phyloP scores from a whole-genome alignment of 1,140 invertebrate genomes.

The Probaryconus sp. region DNA sequence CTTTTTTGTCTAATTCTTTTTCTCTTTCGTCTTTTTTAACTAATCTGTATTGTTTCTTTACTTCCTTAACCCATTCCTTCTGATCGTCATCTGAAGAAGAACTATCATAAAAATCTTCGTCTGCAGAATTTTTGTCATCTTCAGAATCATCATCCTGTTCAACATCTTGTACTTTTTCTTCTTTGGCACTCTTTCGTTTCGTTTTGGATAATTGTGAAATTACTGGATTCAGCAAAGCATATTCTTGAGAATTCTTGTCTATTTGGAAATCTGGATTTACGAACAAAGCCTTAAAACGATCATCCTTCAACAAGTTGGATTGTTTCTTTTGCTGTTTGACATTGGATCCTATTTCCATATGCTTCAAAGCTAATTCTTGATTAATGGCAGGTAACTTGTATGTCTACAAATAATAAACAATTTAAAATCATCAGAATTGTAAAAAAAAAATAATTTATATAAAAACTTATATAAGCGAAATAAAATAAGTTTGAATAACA shows the following conservation, averaged over 20 bases:
- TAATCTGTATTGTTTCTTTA: conserved; percentile 85
- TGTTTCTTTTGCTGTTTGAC: conserved; percentile 80
- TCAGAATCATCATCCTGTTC: conserved; percentile 46
- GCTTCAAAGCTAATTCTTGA: conserved; percentile 90
- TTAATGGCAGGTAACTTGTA: conserved; percentile 88
- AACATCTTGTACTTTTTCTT: conserved; percentile 70
- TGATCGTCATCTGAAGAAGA: conserved; percentile 86
- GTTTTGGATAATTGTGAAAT: conserved; percentile 87
- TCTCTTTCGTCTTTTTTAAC: conserved; percentile 76
- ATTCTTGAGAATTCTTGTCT: conserved; percentile 91
- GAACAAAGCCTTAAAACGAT: conserved; percentile 94
- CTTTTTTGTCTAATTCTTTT: conserved; percentile 75
- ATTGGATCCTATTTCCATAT: conserved; percentile 83
- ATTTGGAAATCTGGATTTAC: conserved; percentile 96
- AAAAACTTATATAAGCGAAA: too few species aligned
- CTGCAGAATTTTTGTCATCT: conserved; percentile 62
- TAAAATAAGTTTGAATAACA: background rate
- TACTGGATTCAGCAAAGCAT: conserved; percentile 92
- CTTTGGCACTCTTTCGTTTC: conserved; percentile 79
- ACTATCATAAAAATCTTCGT: conserved; percentile 69
- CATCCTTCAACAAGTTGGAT: conserved; percentile 87
- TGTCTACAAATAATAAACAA: conserved; percentile 68
- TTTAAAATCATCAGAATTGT: conserved; percentile 1
- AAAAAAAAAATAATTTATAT: background rate
- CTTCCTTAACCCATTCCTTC: conserved; percentile 86